Base-by-base conservation (phyloP, 2,888 invertebrate genomes). In the Pammene fasciana region DNA sequence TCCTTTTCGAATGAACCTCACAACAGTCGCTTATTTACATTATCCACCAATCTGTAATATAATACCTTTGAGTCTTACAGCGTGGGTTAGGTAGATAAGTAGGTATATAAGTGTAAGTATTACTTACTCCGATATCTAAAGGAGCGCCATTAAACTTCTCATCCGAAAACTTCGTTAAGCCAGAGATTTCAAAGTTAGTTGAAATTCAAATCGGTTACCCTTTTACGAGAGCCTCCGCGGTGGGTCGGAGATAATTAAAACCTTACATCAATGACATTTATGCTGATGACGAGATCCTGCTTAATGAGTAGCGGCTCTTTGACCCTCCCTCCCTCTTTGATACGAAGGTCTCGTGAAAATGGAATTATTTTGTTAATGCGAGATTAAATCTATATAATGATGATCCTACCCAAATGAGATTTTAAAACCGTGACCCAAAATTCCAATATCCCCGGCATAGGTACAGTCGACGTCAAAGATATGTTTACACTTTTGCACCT, bases 231-330 rank as follows among this genome's bases (percentile, higher is more conserved):
- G 48, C 9, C 68, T 57, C 65, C 52, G 71, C 57, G 67, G 67
- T 59, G 67, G 67, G 71, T 67, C 50, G 50, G 18, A 36, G 57
- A 59, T 71, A 71, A 71, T 71, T 67, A 71, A 71, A 66, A 71
- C 43, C 66, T 66, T 71, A 62, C 67, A 57, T 71, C 54, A 57
- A 46, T 61, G 70, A 66, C 70, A 70, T 70, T 70, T 65, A 70
- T 60, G 70, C 60, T 65, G 70, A 70, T 65, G 65, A 45, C 10
- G 55, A 57, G 68, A 45, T 54, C 59, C 50, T 38, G 57, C 59
- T 46, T 70, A 70, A 70, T 65, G 68, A 70, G 65, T 43, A 38
- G 68, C 68, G 68, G 68, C 54, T 38, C 68, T 70, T 70, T 70
- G 57, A 65, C 50, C 43, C 52, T 54, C 34, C 68, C 48, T 43